phyloP scores from a whole-genome alignment of 2,797 vertebrate species.

The Alcedo atthis region DNA sequence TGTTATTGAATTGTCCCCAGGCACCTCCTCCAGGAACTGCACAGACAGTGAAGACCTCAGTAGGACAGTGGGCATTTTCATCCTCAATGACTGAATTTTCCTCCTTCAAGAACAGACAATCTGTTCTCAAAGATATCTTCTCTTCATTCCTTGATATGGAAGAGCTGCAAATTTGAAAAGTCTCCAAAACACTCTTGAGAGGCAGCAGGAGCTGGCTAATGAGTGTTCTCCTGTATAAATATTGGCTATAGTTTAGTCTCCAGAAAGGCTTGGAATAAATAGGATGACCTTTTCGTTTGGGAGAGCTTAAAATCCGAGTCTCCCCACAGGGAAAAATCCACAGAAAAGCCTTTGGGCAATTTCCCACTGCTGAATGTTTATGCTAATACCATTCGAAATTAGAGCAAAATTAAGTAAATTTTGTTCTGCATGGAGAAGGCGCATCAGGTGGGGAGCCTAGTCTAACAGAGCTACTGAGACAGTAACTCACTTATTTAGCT shows the following conservation, averaged over 20 bases:
- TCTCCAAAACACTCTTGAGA: background rate
- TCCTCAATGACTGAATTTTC: background rate
- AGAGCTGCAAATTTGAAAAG: background rate
- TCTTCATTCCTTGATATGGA: background rate
- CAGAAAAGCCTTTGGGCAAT: slow-evolving; percentile 1
- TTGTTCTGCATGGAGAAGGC: background rate
- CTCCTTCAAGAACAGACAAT: background rate
- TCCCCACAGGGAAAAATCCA: background rate
- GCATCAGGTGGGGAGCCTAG: background rate
- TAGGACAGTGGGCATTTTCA: background rate
- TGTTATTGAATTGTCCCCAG: background rate
- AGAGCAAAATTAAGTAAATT: slow-evolving; percentile 1
- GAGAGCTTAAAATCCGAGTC: background rate
- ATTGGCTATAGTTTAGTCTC: background rate
- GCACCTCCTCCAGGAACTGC: background rate
- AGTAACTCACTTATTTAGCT: slow-evolving; percentile 19
- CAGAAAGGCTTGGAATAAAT: slow-evolving; percentile 3
- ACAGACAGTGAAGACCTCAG: background rate
- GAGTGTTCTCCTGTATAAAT: background rate
- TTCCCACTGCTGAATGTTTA: background rate
- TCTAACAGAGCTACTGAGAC: background rate
- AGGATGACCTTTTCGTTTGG: slow-evolving; percentile 10
- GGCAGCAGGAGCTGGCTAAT: background rate
- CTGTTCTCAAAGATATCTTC: background rate
- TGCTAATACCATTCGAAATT: background rate